Base-by-base conservation (phyloP, 2,797 vertebrate species). In the Characodon lateralis region DNA sequence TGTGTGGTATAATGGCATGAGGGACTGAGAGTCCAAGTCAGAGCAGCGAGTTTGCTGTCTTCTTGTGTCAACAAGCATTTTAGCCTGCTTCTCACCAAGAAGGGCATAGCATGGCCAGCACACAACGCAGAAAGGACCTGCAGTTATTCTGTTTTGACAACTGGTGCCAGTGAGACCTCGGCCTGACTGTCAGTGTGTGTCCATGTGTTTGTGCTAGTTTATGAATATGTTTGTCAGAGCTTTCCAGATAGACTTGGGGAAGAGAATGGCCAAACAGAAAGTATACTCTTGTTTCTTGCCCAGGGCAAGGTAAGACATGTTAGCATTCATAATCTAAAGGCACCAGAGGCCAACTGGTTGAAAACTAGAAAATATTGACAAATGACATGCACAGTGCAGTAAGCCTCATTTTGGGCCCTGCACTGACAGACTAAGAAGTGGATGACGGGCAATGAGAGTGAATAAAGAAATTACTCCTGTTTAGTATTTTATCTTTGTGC, bases 101-200 rank as follows among this genome's bases (percentile, higher is more conserved):
- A 87, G 84, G 87, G 83, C 87, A 90, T 90, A 92, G 85, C 93
- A 95, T 94, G 93, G 92, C 86, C 84, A 72, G 61, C 75, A 75
- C 82, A 90, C 90, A 86, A 16, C 71, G 73, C 2, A 78, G 79
- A 87, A 89, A 91, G 88, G 85, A 90, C 87, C 91, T 87, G 82
- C 87, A 93, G 88, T 90, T 93, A 92, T 90, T 91, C 80, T 81
- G 82, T 92, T 95, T 92, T 94, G 94, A 96, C 94, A 95, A 89
- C 70, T 80, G 65, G 89, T 91, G 92, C 91, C 93, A 91, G 85
- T 63, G 81, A 91, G 91, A 89, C 91, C 92, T 85, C 77, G 82
- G 81, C 39, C 77, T 80, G 78, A 76, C 85, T 89, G 88, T 92
- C 83, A 88, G 86, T 41, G 80, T 78, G 77, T 87, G 74, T 18